A percentile compares a stretch with the other conserved stretches of the same genome.
Evolutionary conservation across 2,888 invertebrate species (phyloP).

Genomic region (Colletes collaris): DNA sequence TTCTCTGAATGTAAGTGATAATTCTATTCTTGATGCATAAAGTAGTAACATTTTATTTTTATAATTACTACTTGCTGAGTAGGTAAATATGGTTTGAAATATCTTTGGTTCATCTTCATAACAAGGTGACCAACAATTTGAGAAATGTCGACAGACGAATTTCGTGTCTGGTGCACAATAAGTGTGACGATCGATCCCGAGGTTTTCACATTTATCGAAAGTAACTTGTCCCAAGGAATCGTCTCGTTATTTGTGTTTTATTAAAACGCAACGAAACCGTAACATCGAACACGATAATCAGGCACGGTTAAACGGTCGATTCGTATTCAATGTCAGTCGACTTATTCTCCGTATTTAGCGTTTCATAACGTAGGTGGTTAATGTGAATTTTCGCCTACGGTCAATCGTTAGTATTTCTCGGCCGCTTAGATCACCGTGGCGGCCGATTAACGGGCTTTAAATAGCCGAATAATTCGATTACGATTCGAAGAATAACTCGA

Average conservation of each 20-base stretch:
- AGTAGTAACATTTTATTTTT: not conserved
- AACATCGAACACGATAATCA: constrained; percentile 30
- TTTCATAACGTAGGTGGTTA: constrained; percentile 48
- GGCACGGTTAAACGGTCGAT: constrained; percentile 50
- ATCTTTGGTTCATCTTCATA: too few species aligned
- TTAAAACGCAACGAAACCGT: constrained; percentile 3
- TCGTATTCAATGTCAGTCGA: constrained; percentile 65
- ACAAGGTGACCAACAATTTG: too few species aligned
- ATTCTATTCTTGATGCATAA: not conserved
- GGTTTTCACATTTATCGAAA: too few species aligned
- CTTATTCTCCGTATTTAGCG: constrained; percentile 51
- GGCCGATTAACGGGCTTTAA: constrained; percentile 36
- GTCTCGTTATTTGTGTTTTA: not conserved
- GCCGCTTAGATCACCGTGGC: constrained; percentile 31
- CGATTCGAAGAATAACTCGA: constrained; percentile 7
- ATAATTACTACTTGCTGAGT: too few species aligned
- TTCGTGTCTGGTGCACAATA: too few species aligned
- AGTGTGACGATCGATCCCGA: too few species aligned
- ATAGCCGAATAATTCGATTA: constrained; percentile 48
- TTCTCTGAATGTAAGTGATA: constrained; percentile 48
- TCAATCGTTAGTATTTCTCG: constrained; percentile 45
- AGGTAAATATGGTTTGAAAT: too few species aligned
- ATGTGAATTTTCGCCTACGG: constrained; percentile 63
- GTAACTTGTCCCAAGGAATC: too few species aligned
- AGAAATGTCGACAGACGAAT: too few species aligned